Conservation (phyloP, 2,797 vertebrate genomes). For the Sebastiscus albofasciatus region DNA sequence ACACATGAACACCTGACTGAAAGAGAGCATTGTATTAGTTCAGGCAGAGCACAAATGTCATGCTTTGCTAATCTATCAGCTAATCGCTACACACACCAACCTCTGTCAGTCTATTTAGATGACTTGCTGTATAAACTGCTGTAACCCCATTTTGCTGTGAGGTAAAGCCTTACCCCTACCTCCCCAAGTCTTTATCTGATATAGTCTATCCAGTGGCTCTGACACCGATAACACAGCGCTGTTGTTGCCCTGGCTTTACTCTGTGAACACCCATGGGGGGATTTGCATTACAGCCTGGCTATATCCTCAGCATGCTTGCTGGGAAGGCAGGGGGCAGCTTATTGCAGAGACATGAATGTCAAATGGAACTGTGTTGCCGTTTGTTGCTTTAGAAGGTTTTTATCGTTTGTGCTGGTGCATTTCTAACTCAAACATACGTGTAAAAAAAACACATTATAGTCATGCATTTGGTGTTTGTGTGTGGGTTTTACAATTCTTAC, state of each 20-base stretch:
- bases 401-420: constrained; percentile 2
- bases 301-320: constrained; percentile 32
- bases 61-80: constrained; percentile 42
- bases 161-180: constrained; percentile 15
- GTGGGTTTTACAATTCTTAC: background rate
- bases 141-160: constrained; percentile 6
- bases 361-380: constrained; percentile 22
- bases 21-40: constrained; percentile 43
- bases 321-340: constrained; percentile 34
- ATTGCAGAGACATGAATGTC: constrained; percentile 27
- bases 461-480: background rate
- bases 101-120: constrained; percentile 23
- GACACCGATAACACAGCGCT: constrained; percentile 36
- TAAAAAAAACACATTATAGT: background rate
- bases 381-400: constrained; percentile 20
- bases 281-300: constrained; percentile 49
- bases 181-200: constrained; percentile 40
- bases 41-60: constrained; percentile 32
- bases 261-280: constrained; percentile 50
- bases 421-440: background rate
- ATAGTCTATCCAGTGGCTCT: constrained; percentile 39
- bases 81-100: constrained; percentile 23
- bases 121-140: background rate
- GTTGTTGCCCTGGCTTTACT: constrained; percentile 43
- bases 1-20: constrained; percentile 42